Evolutionary conservation across 2,888 invertebrate genomes (phyloP), one percentile per base, ranked within the genome.

Genomic region (Hipparchia semele): DNA sequence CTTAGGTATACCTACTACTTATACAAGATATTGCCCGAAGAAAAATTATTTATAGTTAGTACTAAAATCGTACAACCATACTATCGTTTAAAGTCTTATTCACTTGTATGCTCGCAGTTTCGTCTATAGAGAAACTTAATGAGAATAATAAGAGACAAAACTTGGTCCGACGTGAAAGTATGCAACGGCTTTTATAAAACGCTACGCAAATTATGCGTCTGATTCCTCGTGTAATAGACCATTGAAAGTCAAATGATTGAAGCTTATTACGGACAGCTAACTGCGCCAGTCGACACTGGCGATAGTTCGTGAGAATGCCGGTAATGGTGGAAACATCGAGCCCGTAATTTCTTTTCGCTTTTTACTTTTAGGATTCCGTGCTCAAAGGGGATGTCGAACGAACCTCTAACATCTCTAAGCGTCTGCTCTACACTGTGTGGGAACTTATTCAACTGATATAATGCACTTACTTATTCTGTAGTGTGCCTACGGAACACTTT

Each of bases 301-400:
- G 70, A 23, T 54, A 6, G 54, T 54, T 67, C 74, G 76, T 77
- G 76, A 73, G 78, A 78, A 78, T 74, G 73, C 66, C 72, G 67
- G 69, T 70, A 72, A 76, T 78, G 73, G 75, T 76, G 67, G 70
- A 58, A 75, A 72, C 73, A 71, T 13, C 68, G 73, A 74, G 53
- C 70, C 68, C 67, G 58, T 75, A 71, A 74, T 79, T 79, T 77
- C 76, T 79, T 78, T 79, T 76, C 70, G 13, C 71, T 75, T 78
- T 12, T 12, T 39, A 39, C 33, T 59, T 39, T 39, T 39, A 39
- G 39, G 39, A 5, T 39, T 39, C 39, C 39, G 39, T 39, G 39
- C 39, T 39, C 39, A 39, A 39, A 39, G 39, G 39, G 39, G 39
- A 39, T 39, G 39, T 1, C 39, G 5, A 39, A 0, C 39, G 39